Evolutionary conservation across 2,797 vertebrate species (phyloP).

Genomic region (Octomys mimax): DNA sequence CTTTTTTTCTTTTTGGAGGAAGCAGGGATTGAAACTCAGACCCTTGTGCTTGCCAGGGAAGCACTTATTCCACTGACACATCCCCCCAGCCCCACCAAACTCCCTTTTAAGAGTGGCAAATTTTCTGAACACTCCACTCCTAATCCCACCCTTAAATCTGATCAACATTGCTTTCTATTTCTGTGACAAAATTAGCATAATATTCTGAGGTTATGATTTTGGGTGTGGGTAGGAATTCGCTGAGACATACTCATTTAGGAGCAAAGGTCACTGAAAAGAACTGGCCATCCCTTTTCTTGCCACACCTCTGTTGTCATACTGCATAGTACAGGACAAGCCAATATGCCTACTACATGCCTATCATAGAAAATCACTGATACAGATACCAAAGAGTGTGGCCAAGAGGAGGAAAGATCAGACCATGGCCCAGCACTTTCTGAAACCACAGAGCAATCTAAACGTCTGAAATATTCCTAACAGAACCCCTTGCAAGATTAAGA

Average conservation of each 20-base stretch:
- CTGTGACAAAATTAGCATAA: not conserved
- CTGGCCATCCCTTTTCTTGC: not conserved
- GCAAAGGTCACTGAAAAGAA: slow-evolving; percentile 4
- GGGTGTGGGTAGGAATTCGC: not conserved
- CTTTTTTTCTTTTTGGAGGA: too few species aligned
- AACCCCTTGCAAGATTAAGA: not conserved
- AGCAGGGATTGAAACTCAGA: too few species aligned
- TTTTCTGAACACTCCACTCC: not conserved
- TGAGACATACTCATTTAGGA: not conserved
- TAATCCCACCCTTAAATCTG: not conserved
- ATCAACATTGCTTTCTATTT: not conserved
- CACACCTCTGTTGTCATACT: slow-evolving; percentile 38
- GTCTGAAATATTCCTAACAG: not conserved
- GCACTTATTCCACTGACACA: too few species aligned
- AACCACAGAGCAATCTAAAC: not conserved
- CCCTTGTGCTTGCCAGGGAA: too few species aligned
- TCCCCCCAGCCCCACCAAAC: too few species aligned
- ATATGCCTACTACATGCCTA: not conserved
- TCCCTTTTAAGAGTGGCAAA: slow-evolving; percentile 4
- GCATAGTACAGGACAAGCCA: not conserved
- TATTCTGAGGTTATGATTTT: not conserved
- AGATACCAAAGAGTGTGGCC: not conserved
- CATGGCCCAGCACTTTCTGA: not conserved
- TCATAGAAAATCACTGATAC: slow-evolving; percentile 21
- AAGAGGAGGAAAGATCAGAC: not conserved